Conservation (phyloP, 2,888 invertebrate genomes). For the Adela reaumurella region DNA sequence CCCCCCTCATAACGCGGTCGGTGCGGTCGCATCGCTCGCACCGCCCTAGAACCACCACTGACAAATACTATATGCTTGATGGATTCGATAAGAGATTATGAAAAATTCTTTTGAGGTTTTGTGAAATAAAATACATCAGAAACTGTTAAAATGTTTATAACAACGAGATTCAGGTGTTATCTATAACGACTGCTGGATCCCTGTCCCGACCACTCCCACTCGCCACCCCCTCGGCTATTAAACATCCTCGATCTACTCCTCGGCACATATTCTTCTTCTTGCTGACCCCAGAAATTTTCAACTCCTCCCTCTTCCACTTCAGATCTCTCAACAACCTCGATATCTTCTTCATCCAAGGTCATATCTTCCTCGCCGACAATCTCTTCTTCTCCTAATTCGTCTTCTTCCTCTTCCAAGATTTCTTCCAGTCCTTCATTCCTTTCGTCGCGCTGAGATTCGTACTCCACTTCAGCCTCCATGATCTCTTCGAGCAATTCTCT, state of each 20-base stretch:
- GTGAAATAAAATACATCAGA: neutral
- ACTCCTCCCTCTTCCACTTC: constrained; percentile 24
- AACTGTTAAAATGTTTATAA: no score
- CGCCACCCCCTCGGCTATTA: constrained; percentile 36
- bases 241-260: constrained; percentile 23
- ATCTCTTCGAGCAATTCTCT: constrained; percentile 46
- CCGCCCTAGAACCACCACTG: no score
- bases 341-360: constrained; percentile 25
- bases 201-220: constrained; percentile 45
- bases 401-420: constrained; percentile 45
- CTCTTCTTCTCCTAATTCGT: constrained; percentile 25
- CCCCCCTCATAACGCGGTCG: no score
- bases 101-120: no score
- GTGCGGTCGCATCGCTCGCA: no score
- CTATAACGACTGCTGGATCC: constrained; percentile 11
- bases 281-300: constrained; percentile 31
- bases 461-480: constrained; percentile 40
- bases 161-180: neutral
- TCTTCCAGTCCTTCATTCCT: constrained; percentile 31
- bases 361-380: constrained; percentile 23
- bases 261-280: constrained; percentile 22
- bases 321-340: constrained; percentile 2
- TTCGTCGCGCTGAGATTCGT: constrained; percentile 34
- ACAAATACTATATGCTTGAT: no score
- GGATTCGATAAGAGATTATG: no score